phyloP scores from a whole-genome alignment of 2,888 invertebrate species.

The Stenolophus ochropezus region DNA sequence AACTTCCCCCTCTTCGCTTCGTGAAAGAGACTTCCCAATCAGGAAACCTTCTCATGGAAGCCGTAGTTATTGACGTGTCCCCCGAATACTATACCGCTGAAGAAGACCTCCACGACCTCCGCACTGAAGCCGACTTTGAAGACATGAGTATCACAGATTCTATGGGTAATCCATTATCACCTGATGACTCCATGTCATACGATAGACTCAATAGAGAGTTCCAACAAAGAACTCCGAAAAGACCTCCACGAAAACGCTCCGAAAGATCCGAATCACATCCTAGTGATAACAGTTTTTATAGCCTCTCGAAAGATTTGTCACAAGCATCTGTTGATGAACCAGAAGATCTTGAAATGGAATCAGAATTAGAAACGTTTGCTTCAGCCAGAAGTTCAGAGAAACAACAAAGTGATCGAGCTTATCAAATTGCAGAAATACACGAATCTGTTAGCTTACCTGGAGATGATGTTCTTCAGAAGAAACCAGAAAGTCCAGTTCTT shows the following conservation, averaged over 20 bases:
- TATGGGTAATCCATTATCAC: constrained; percentile 70
- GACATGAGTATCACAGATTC: constrained; percentile 90
- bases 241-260: constrained; percentile 80
- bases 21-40: constrained; percentile 92
- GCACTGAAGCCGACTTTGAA: constrained; percentile 91
- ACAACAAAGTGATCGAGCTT: constrained; percentile 68
- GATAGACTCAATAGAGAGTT: constrained; percentile 75
- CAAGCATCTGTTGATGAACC: constrained; percentile 78
- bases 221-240: constrained; percentile 74
- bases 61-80: constrained; percentile 91
- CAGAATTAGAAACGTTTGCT: constrained; percentile 80
- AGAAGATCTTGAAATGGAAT: constrained; percentile 77
- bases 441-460: constrained; percentile 71
- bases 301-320: constrained; percentile 78
- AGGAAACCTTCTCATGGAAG: constrained; percentile 92
- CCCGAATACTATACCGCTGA: constrained; percentile 88
- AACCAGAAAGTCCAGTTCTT: constrained; percentile 67
- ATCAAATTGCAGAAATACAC: constrained; percentile 71
- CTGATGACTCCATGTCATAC: constrained; percentile 70
- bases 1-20: constrained; percentile 90
- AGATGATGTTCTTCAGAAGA: constrained; percentile 67
- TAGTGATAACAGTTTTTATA: constrained; percentile 80
- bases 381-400: constrained; percentile 79
- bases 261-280: constrained; percentile 79
- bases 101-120: constrained; percentile 82